phyloP scores from a whole-genome alignment of 2,113 vertebrate species.

The Etheostoma spectabile region DNA sequence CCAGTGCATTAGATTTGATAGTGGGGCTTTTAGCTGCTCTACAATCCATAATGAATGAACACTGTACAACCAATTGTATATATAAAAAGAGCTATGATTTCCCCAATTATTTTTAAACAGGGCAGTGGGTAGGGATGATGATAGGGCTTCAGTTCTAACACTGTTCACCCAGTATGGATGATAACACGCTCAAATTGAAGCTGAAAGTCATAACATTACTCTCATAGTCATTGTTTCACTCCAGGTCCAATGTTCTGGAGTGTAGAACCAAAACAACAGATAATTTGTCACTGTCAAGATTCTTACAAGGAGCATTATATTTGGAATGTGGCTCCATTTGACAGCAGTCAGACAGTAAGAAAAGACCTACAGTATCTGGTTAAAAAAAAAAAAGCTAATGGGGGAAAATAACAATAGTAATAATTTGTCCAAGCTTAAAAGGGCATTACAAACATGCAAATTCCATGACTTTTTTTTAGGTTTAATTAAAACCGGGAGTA shows the following conservation, averaged over 20 bases:
- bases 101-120: not conserved
- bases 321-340: not conserved
- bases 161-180: not conserved
- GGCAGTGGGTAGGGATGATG: not conserved
- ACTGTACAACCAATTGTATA: not conserved
- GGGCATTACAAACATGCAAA: not conserved
- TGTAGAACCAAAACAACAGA: constrained; percentile 2
- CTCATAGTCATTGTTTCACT: not conserved
- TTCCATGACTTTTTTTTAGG: not conserved
- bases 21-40: not conserved
- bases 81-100: not conserved
- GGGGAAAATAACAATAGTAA: not conserved
- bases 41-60: not conserved
- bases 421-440: not conserved
- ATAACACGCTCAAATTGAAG: not conserved
- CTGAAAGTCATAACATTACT: not conserved
- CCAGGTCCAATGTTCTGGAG: not conserved
- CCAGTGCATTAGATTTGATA: not conserved
- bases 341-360: not conserved
- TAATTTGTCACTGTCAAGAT: not conserved
- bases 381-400: not conserved
- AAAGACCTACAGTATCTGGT: not conserved
- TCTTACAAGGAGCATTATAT: not conserved
- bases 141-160: not conserved
- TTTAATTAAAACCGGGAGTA: not conserved